A percentile compares a stretch with the other conserved stretches of the same genome.
These are phyloP conservation scores for Plodia interpunctella DNA, from an alignment of 1,140 invertebrate species.

Conservation along the genomic window DNA sequence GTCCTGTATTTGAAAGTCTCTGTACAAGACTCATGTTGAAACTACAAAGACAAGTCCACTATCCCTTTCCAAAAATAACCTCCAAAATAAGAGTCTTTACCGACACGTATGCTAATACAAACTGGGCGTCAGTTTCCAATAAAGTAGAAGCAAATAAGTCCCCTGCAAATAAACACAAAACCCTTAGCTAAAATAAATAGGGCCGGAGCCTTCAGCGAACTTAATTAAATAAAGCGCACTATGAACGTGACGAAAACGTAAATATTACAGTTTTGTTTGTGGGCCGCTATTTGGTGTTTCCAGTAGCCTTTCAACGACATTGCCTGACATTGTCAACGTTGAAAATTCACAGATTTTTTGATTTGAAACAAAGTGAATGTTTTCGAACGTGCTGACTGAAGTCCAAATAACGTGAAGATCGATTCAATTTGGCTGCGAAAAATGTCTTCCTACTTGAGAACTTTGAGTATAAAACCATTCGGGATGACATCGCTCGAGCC, in stretches of 20 bases:
- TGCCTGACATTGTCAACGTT: no score
- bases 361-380: no score
- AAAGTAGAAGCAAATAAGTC: slow-evolving; percentile 33
- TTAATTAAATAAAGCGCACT: slow-evolving; percentile 29
- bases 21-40: no score
- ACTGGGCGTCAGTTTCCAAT: slow-evolving; percentile 32
- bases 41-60: no score
- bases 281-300: no score
- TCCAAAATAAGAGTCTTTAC: slow-evolving; percentile 3
- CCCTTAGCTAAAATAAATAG: slow-evolving; percentile 30
- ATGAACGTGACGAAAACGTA: not conserved
- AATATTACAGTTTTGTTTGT: not conserved
- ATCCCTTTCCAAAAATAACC: not conserved
- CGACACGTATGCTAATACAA: slow-evolving; percentile 25
- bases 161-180: slow-evolving; percentile 27
- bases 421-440: not conserved
- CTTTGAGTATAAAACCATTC: not conserved
- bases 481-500: not conserved
- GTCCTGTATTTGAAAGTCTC: no score
- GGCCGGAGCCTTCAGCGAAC: slow-evolving; percentile 19
- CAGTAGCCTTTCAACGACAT: not conserved
- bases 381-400: no score
- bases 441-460: not conserved
- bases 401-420: not conserved
- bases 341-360: no score